Conservation (phyloP, 2,113 vertebrate species). For the Cynoglossus semilaevis region DNA sequence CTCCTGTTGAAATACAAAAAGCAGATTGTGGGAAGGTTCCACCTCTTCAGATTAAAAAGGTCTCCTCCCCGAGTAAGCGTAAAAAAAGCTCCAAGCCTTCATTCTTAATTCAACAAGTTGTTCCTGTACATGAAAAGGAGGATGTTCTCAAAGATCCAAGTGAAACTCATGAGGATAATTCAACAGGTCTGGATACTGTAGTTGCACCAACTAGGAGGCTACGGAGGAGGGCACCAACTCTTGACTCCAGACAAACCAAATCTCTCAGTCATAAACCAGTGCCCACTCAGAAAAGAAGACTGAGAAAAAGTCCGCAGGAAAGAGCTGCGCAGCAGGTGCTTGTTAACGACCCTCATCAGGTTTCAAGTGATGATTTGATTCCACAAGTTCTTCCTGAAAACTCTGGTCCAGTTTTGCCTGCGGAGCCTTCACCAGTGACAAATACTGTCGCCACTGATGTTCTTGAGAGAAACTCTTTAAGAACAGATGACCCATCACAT, state of each 20-base stretch:
- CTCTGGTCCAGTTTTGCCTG: slow-evolving; percentile 23
- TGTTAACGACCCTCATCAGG: slow-evolving; percentile 45
- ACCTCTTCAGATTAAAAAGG: slow-evolving; percentile 77
- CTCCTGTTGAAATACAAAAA: slow-evolving; percentile 50
- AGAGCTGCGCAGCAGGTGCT: slow-evolving; percentile 29
- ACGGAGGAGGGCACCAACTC: slow-evolving; percentile 54
- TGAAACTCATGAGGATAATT: slow-evolving; percentile 54
- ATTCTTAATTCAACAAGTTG: slow-evolving; percentile 72
- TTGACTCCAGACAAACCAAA: slow-evolving; percentile 55
- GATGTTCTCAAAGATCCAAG: slow-evolving; percentile 43
- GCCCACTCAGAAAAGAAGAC: slow-evolving; percentile 55
- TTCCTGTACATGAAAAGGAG: slow-evolving; percentile 60
- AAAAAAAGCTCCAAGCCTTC: slow-evolving; percentile 74
- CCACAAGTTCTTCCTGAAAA: slow-evolving; percentile 50
- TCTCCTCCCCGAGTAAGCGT: slow-evolving; percentile 74
- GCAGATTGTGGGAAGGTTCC: slow-evolving; percentile 61
- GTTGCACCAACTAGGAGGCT: slow-evolving; percentile 43
- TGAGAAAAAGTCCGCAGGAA: slow-evolving; percentile 38
- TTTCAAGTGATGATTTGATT: slow-evolving; percentile 39
- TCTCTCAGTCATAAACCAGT: slow-evolving; percentile 54
- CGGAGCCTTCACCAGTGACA: slow-evolving; percentile 16
- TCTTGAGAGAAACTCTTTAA: slow-evolving; percentile 19
- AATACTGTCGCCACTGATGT: slow-evolving; percentile 25
- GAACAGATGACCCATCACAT: slow-evolving; percentile 21
- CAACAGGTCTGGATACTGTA: slow-evolving; percentile 20